Percentiles rank a stretch among this genome's conserved stretches.
phyloP scores from a whole-genome alignment of 1,140 invertebrate genomes.

The Drosophila lini region DNA sequence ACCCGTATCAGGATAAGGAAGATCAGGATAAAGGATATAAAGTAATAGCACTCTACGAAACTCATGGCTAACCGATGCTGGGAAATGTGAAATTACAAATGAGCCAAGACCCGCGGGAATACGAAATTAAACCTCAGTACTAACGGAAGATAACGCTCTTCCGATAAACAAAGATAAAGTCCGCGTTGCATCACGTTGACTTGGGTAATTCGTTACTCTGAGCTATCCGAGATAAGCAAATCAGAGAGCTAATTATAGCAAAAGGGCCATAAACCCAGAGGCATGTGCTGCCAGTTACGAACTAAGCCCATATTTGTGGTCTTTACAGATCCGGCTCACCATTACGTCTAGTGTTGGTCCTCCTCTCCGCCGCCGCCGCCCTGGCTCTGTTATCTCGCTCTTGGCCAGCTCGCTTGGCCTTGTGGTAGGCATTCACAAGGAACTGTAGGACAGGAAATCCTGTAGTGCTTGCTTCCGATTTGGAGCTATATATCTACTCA shows the following conservation, averaged over 20 bases:
- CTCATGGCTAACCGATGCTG: constrained; percentile 28
- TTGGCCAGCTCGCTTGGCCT: constrained; percentile 14
- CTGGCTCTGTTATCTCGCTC: neutral
- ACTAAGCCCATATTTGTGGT: constrained; percentile 14
- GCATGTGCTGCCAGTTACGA: constrained; percentile 30
- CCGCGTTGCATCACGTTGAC: constrained; percentile 37
- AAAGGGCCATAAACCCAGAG: neutral
- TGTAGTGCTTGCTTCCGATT: neutral
- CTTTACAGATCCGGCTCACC: constrained; percentile 24
- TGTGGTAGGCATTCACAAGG: constrained; percentile 22
- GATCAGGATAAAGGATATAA: constrained; percentile 54
- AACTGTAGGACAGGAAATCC: constrained; percentile 20
- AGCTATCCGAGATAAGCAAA: constrained; percentile 44
- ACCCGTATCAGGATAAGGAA: constrained; percentile 49
- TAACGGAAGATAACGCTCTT: constrained; percentile 7
- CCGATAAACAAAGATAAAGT: constrained; percentile 51
- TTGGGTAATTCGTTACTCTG: constrained; percentile 22
- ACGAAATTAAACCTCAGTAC: constrained; percentile 5
- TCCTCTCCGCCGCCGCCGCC: neutral
- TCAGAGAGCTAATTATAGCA: constrained; percentile 48
- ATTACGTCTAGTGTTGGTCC: constrained; percentile 3
- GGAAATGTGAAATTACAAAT: constrained; percentile 29
- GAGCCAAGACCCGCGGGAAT: constrained; percentile 8
- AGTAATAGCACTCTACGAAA: constrained; percentile 53
- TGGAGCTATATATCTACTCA: constrained; percentile 7